A percentile compares a stretch with the other conserved stretches of the same genome.
These are phyloP conservation scores for Euborellia annulipes DNA, from an alignment of 1,140 invertebrate species.

Conservation along the genomic window DNA sequence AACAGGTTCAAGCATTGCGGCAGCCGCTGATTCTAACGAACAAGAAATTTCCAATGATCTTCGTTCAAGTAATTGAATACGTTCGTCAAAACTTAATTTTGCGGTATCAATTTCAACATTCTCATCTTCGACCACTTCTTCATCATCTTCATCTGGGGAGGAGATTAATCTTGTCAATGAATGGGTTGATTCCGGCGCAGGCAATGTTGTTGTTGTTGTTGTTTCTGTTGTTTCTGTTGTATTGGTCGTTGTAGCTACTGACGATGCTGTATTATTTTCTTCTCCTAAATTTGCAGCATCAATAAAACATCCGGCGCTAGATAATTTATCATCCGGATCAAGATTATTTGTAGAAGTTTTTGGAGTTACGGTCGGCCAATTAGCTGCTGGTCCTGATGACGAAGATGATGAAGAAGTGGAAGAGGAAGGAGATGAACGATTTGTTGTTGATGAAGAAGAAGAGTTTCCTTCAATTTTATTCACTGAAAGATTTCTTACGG, in stretches of 20 bases:
- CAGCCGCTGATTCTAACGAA: no score
- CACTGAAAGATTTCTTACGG: slow-evolving; percentile 12
- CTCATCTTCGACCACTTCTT: not conserved
- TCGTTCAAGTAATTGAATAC: no score
- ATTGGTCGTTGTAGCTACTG: slow-evolving; percentile 11
- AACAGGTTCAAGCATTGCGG: no score
- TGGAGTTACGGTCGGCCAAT: slow-evolving; percentile 21
- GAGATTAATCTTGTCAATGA: slow-evolving; percentile 4
- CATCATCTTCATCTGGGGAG: slow-evolving; percentile 8
- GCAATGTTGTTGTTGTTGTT: slow-evolving; percentile 4
- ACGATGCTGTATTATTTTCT: slow-evolving; percentile 33
- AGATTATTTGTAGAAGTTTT: slow-evolving; percentile 15
- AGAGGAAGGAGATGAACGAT: slow-evolving; percentile 10
- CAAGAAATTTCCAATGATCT: no score
- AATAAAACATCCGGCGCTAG: slow-evolving; percentile 38
- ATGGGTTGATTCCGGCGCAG: slow-evolving; percentile 11
- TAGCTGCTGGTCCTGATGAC: slow-evolving; percentile 13
- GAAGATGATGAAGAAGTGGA: slow-evolving; percentile 7
- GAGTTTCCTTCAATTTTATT: slow-evolving; percentile 10
- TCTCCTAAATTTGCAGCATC: slow-evolving; percentile 55
- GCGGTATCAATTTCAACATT: not conserved
- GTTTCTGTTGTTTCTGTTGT: slow-evolving; percentile 2
- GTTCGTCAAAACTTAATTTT: no score
- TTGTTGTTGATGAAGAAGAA: slow-evolving; percentile 10
- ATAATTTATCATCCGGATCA: slow-evolving; percentile 25